Evolutionary conservation across 1,140 invertebrate species (phyloP), one percentile per base, ranked within the genome.

Genomic region (Cyrtorhinus lividipennis): DNA sequence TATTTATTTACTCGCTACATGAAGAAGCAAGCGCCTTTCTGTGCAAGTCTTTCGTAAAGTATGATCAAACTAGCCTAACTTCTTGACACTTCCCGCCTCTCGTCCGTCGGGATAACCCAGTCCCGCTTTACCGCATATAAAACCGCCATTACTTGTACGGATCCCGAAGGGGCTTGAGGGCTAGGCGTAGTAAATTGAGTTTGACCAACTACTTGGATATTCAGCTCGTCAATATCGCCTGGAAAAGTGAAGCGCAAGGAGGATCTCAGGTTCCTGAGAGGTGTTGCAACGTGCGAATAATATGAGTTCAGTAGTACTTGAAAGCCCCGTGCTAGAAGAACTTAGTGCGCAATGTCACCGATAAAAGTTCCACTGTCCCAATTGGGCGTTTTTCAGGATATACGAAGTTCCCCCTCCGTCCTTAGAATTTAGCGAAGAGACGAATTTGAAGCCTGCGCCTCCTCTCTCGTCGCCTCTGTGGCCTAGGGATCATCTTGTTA

Each of bases 61-160:
- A 22, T 22, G 48, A 53, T 53, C 48, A 53, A 53, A 53, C 48
- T 53, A 53, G 48, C 48, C 48, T 53, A 53, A 53, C 48, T 53
- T 53, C 48, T 22, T 53, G 48, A 53, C 48, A 53, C 48, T 22
- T 53, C 20, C 48, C 48, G 8, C 5, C 48, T 5, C 30, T 38
- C n/a, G n/a, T 10, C 38, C 38, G 8, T n/a, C 38, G 8, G 38
- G 48, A 53, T 13, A 13, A 53, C 48, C 48, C 20, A 53, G n/a
- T n/a, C 20, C 48, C 48, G 12, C 12, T 53, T 22, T 12, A 20
- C 48, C 48, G 48, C 48, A 53, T 53, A 53, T 53, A 53, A 53
- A 53, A 53, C 48, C 48, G 48, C 48, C 48, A 53, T 53, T 53
- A 53, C 48, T n/a, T 10, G 48, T 53, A 53, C 10, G 48, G 10